These are phyloP conservation scores for Uria aalge DNA, from an alignment of 2,113 vertebrate genomes.

Conservation along the genomic window DNA sequence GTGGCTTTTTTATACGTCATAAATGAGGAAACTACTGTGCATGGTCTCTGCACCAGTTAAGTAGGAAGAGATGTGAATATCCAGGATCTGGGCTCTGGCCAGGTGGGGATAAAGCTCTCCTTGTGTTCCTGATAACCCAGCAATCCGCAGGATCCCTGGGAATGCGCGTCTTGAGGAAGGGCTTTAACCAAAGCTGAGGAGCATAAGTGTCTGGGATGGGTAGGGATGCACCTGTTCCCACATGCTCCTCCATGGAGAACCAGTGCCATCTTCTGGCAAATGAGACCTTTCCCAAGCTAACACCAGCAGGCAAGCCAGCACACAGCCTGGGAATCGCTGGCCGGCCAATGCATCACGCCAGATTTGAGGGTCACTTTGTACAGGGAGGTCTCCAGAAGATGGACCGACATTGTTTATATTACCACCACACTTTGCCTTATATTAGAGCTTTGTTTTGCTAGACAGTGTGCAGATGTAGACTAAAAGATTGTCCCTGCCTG, in stretches of 20 bases:
- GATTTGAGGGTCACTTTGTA: fast-evolving
- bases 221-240: background rate
- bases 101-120: background rate
- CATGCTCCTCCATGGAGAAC: background rate
- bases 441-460: fast-evolving
- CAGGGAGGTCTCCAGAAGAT: background rate
- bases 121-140: background rate
- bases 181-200: background rate
- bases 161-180: background rate
- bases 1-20: fast-evolving
- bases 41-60: fast-evolving
- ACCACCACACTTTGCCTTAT: fast-evolving
- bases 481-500: background rate
- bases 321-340: fast-evolving
- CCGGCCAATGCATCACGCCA: fast-evolving
- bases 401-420: fast-evolving
- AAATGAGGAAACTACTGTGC: background rate
- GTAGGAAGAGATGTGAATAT: background rate
- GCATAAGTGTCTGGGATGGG: fast-evolving
- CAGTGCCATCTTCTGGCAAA: conserved; percentile 44
- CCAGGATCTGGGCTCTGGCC: background rate
- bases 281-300: background rate
- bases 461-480: background rate
- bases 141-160: fast-evolving
- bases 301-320: background rate